Conservation (phyloP, 64 coral and sea anemone species). For the Stichodactyla mertensii region DNA sequence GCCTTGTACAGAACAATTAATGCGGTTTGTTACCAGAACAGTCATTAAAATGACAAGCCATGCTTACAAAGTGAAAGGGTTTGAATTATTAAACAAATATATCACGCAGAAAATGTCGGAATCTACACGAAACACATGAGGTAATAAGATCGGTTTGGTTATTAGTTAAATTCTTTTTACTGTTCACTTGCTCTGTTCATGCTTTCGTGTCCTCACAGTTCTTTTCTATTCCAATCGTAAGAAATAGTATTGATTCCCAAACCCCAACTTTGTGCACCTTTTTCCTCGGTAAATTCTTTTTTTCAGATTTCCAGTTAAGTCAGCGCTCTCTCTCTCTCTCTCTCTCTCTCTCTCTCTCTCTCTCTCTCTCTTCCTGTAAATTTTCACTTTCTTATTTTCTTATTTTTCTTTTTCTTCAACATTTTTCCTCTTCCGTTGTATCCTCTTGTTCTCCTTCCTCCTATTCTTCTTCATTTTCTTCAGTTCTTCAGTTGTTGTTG, state of each 20-base stretch:
- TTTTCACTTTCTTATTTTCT: no score
- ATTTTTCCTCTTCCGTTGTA: no score
- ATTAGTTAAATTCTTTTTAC: background rate
- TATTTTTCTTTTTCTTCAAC: background rate
- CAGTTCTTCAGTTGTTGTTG: no score
- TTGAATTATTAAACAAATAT: constrained; percentile 12
- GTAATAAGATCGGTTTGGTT: background rate
- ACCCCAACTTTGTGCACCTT: no score
- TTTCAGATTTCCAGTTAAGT: background rate
- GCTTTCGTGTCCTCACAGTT: background rate
- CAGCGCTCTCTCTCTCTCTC: no score
- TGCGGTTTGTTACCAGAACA: background rate
- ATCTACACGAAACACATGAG: background rate
- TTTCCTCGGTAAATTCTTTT: background rate
- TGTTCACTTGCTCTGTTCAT: background rate
- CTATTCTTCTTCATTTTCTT: no score
- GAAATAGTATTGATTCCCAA: no score
- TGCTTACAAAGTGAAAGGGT: background rate
- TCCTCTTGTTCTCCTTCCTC: background rate
- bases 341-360: no score
- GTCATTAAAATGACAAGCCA: background rate
- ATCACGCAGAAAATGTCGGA: background rate
- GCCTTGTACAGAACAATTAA: background rate
- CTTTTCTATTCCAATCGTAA: no score
- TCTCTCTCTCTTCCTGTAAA: no score